Evolutionary conservation across 1,140 invertebrate genomes (phyloP), one percentile per base, ranked within the genome.

Genomic region (Geopemphigus sp.): DNA sequence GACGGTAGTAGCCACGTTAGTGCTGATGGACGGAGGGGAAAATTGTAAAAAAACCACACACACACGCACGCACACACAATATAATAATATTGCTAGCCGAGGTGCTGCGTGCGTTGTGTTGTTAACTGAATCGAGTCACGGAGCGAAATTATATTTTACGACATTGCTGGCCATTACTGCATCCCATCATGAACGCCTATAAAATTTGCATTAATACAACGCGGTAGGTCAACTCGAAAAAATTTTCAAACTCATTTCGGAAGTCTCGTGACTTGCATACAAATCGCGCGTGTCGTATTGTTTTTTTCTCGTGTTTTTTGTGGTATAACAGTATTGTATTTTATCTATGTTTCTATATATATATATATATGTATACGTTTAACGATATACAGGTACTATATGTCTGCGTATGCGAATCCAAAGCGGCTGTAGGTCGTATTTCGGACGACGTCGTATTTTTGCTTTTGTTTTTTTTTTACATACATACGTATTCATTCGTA

Each of bases 71-170:
- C 32, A 39, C 32, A 3, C 3, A 39, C 32, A 39, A 39, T 39
- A 39, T 39, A 39, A 8, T 39, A 39, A 39, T 39, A 39, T 4
- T 8, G 8, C 8, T 39, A 39, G 47, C 12, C 8, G 47, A 50
- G 47, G 47, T 12, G 47, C 14, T 12, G 47, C 47, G 47, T 50
- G 12, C 14, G 14, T 14, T 5, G 4, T 12, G 47, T 50, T 76
- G 53, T 39, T 76, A 76, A 76, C 72, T 12, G 72, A 76, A 76
- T 59, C 72, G 19, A 59, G 72, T 76, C 72, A 76, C 72, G 72
- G 26, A 73, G 15, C 26, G n/a, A 76, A 59, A 59, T 76, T 45
- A 76, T 76, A 57, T 57, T 76, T 57, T 76, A 57, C 45, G 22
- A 39, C 72, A 45, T 47, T 68, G 47, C 66, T 50, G 45, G 22